phyloP scores from a whole-genome alignment of 2,888 invertebrate genomes.

The Carpatolechia fugitivella region DNA sequence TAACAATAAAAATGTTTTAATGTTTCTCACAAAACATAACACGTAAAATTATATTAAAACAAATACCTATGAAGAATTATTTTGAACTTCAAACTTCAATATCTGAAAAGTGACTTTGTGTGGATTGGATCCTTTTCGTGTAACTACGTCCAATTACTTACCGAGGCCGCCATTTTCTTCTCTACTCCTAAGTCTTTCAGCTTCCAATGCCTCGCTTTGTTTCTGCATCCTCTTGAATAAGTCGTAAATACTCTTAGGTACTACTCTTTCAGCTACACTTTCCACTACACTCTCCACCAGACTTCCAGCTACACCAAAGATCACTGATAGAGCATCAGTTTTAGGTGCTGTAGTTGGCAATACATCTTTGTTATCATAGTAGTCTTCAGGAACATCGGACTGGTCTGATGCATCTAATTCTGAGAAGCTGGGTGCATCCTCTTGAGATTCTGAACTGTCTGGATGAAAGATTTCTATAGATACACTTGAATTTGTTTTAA shows the following conservation, averaged over 20 bases:
- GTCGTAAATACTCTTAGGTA: slow-evolving; percentile 66
- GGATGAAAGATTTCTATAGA: slow-evolving; percentile 24
- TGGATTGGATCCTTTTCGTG: too few relatives aligned
- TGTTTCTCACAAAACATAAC: too few relatives aligned
- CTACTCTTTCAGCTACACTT: slow-evolving; percentile 66
- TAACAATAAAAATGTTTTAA: too few relatives aligned
- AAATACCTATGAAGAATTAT: too few relatives aligned
- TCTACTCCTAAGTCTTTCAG: slow-evolving; percentile 64
- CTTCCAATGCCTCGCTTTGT: slow-evolving; percentile 68
- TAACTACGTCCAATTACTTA: slow-evolving; percentile 30
- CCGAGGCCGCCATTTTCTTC: slow-evolving; percentile 75
- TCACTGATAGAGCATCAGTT: slow-evolving; percentile 64
- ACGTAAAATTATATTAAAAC: too few relatives aligned
- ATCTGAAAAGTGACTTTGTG: too few relatives aligned
- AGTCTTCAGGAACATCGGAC: slow-evolving; percentile 64
- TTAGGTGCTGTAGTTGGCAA: slow-evolving; percentile 64
- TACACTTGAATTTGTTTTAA: slow-evolving; percentile 28
- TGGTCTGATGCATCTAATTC: slow-evolving; percentile 57
- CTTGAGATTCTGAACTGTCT: slow-evolving; percentile 38
- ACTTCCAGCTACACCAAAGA: slow-evolving; percentile 70
- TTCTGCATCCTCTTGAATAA: slow-evolving; percentile 69
- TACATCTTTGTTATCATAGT: slow-evolving; percentile 66
- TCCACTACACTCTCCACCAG: slow-evolving; percentile 69
- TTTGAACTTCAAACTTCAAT: too few relatives aligned
- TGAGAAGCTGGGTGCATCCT: slow-evolving; percentile 57